These are phyloP conservation scores for Tadarida brasiliensis DNA, from an alignment of 2,797 vertebrate genomes.

Conservation along the genomic window DNA sequence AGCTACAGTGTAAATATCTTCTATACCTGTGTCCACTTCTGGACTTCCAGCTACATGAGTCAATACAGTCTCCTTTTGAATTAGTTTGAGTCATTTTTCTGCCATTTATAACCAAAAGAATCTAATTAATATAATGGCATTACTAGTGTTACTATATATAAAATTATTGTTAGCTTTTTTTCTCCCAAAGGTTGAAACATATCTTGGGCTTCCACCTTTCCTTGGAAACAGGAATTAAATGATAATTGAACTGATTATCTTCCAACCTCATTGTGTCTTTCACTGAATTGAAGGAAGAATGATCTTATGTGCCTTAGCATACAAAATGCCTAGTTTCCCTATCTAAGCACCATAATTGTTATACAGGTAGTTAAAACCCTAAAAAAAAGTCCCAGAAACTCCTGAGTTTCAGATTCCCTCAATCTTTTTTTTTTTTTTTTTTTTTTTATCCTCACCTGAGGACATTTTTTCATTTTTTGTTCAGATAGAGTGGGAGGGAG, in stretches of 20 bases:
- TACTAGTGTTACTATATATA: background rate
- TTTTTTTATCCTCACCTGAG: no score
- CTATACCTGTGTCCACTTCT: background rate
- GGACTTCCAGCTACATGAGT: background rate
- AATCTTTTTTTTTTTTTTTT: background rate
- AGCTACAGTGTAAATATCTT: background rate
- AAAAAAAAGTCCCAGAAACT: background rate
- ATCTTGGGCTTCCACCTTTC: background rate
- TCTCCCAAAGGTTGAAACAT: background rate
- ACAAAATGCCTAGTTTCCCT: background rate
- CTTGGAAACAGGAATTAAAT: background rate
- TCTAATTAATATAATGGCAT: background rate
- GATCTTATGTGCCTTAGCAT: background rate
- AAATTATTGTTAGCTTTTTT: background rate
- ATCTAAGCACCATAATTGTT: background rate
- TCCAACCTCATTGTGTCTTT: background rate
- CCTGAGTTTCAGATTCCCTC: background rate
- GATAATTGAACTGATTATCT: background rate
- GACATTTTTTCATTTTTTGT: no score
- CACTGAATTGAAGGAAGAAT: background rate
- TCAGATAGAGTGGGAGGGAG: no score
- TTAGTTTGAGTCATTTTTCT: background rate
- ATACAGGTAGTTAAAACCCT: background rate
- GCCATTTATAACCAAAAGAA: background rate
- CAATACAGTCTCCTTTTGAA: background rate